Conservation (phyloP, 2,888 invertebrate species). For the Mamestra brassicae region DNA sequence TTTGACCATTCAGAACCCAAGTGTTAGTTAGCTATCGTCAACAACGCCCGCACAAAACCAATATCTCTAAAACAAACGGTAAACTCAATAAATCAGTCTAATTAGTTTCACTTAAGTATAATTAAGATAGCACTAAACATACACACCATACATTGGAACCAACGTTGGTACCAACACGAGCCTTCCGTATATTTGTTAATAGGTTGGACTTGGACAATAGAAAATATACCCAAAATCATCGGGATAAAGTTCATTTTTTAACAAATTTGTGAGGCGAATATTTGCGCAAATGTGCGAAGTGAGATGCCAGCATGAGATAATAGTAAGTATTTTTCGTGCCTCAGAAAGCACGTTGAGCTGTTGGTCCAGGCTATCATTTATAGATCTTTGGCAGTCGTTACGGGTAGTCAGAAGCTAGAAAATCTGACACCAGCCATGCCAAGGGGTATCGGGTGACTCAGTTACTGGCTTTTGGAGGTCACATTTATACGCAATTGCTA, state of each 20-base stretch:
- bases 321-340: too few relatives aligned
- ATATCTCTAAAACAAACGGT: slow-evolving; percentile 64
- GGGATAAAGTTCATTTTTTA: too few relatives aligned
- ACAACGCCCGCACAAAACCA: slow-evolving; percentile 14
- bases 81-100: slow-evolving; percentile 85
- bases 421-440: background rate
- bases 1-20: background rate
- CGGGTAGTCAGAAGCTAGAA: background rate
- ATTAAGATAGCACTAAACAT: slow-evolving; percentile 47
- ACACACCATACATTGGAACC: slow-evolving; percentile 25
- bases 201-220: background rate
- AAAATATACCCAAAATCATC: too few relatives aligned
- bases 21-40: background rate
- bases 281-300: too few relatives aligned
- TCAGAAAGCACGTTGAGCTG: background rate
- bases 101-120: slow-evolving; percentile 81
- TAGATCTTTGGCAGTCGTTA: background rate
- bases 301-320: too few relatives aligned
- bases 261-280: too few relatives aligned
- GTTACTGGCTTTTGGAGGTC: background rate
- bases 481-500: background rate
- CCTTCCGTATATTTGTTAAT: background rate
- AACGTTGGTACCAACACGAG: slow-evolving; percentile 9
- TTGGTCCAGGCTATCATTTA: background rate
- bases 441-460: background rate